Evolutionary conservation across 2,113 vertebrate genomes (phyloP).

Genomic region (Hypanus sabinus): DNA sequence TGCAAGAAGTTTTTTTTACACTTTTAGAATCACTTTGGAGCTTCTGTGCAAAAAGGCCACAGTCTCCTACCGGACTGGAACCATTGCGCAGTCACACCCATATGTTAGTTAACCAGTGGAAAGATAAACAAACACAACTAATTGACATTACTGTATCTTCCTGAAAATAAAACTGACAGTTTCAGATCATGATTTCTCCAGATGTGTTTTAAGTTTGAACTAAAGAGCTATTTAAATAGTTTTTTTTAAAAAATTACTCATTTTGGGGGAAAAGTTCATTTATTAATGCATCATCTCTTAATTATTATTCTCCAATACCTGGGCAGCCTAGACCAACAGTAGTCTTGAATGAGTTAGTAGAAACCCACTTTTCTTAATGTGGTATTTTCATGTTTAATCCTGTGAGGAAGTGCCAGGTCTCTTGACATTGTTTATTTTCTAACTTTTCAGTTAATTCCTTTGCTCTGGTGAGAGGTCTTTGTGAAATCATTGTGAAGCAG

Average conservation of each 20-base stretch:
- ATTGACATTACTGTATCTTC: constrained; percentile 14
- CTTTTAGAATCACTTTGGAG: not conserved
- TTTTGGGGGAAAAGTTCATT: not conserved
- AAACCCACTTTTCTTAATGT: not conserved
- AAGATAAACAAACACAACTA: constrained; percentile 2
- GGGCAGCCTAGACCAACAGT: not conserved
- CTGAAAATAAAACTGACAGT: not conserved
- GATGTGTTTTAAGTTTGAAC: not conserved
- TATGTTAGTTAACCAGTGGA: constrained; percentile 4
- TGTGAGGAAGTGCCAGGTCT: not conserved
- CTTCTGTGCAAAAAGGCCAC: not conserved
- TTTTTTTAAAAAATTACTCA: not conserved
- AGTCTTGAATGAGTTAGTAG: not conserved
- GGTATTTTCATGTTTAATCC: not conserved
- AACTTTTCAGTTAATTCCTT: not conserved
- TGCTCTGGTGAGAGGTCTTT: not conserved
- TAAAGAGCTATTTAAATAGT: not conserved
- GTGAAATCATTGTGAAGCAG: not conserved
- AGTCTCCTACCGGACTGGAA: constrained; percentile 7
- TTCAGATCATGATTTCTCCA: not conserved
- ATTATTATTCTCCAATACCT: not conserved
- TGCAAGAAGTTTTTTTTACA: not conserved
- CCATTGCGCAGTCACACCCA: not conserved
- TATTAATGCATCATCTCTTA: not conserved
- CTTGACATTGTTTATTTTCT: not conserved